Percentiles rank a stretch among this genome's conserved stretches.
These are phyloP conservation scores for Paraescarpia echinospica DNA, from an alignment of 1,140 invertebrate species.

Conservation along the genomic window DNA sequence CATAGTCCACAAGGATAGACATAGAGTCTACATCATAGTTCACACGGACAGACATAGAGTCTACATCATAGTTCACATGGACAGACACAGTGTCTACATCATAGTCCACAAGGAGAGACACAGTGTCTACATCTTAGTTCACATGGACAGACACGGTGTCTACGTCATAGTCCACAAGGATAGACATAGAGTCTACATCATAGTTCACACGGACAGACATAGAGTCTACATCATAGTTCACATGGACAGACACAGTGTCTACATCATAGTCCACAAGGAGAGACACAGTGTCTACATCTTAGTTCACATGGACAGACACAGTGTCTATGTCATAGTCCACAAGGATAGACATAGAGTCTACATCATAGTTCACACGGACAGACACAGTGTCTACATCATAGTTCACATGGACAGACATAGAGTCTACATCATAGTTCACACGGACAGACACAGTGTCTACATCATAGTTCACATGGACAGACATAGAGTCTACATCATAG, in stretches of 20 bases:
- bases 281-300: neutral
- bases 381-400: neutral
- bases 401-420: too few relatives aligned
- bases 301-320: neutral
- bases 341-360: neutral
- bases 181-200: neutral
- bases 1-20: neutral
- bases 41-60: neutral
- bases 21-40: neutral
- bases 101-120: neutral
- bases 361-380: neutral
- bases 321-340: neutral
- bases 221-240: neutral
- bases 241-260: neutral
- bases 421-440: too few relatives aligned
- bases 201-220: neutral
- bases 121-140: neutral
- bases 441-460: too few relatives aligned
- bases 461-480: too few relatives aligned
- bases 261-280: neutral
- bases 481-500: too few relatives aligned
- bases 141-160: neutral
- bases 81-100: neutral
- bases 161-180: neutral
- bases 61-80: neutral